Conservation (phyloP, 1,140 invertebrate genomes). For the Microplitis mediator region DNA sequence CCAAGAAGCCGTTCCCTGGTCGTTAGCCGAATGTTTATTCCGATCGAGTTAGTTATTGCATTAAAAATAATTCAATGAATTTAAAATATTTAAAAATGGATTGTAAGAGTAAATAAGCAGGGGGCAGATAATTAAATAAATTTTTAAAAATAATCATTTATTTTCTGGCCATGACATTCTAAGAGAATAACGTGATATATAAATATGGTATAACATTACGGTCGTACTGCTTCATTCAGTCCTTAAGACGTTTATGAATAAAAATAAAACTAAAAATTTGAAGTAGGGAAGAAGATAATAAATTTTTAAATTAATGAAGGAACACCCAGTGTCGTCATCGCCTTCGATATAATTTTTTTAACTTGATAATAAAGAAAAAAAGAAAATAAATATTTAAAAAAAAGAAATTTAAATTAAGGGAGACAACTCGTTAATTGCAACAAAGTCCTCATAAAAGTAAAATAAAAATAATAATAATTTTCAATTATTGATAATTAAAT, state of each 20-base stretch:
- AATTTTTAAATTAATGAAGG: constrained; percentile 24
- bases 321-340: constrained; percentile 40
- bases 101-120: background rate
- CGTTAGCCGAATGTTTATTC: constrained; percentile 50
- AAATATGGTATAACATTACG: constrained; percentile 36
- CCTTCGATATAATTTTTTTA: constrained; percentile 33
- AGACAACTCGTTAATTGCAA: constrained; percentile 49
- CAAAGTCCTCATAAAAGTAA: constrained; percentile 10
- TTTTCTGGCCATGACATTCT: constrained; percentile 58
- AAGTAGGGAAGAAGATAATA: constrained; percentile 23
- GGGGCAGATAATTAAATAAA: constrained; percentile 37
- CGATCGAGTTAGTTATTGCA: constrained; percentile 51
- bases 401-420: constrained; percentile 24
- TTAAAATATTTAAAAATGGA: background rate
- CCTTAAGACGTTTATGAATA: constrained; percentile 20
- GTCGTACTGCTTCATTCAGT: constrained; percentile 11
- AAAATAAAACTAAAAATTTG: constrained; percentile 32
- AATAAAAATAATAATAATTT: constrained; percentile 23
- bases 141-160: constrained; percentile 45
- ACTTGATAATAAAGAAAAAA: constrained; percentile 28
- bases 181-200: constrained; percentile 48
- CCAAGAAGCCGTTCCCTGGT: constrained; percentile 46
- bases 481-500: constrained; percentile 10
- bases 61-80: constrained; percentile 28
- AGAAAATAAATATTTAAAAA: constrained; percentile 6